Evolutionary conservation across 2,113 vertebrate species (phyloP), one percentile per base, ranked within the genome.

Genomic region (Hemiscyllium ocellatum): DNA sequence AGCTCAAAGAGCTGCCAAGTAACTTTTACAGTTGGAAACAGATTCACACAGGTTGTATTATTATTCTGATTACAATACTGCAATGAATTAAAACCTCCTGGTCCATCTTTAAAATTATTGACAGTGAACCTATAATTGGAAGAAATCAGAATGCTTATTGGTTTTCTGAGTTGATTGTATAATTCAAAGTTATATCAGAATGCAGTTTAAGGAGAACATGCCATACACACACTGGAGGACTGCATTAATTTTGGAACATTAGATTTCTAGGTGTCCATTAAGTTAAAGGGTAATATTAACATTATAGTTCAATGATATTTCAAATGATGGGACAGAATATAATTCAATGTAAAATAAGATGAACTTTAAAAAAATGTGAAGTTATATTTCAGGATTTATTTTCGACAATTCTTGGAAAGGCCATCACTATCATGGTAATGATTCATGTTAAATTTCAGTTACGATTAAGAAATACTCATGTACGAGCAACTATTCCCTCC

Each of bases 401-500:
- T 29, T 17, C 50, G 61, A 13, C 26, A 70, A 50, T 95, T 3
- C 26, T 26, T 68, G 22, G 24, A 22, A 68, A 19, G 19, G 37
- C 37, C 3, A 80, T n/a, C 76, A 37, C 12, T 37, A 17, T 80
- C 76, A 15, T 13, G n/a, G 33, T 37, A 70, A 76, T 76, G 72
- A 76, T 33, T 72, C 29, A 83, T 83, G 37, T 83, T 83, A 83
- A 83, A 47, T 83, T 47, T 17, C 3, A 3, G 37, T 22, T 83
- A 50, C 42, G 47, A 12, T 72, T 47, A 70, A 72, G 68, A 95
- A 95, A 95, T 95, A 50, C 1, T 72, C 68, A 72, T 26, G 68
- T 24, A 72, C 68, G 52, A 95, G 68, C 68, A 70, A 95, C 93
- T 70, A 95, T 42, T 95, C 68, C 68, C 68, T 95, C 93, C 93